Percentiles rank a stretch among this genome's conserved stretches.
Evolutionary conservation across 2,797 vertebrate genomes (phyloP).

Genomic region (Liasis olivaceus): DNA sequence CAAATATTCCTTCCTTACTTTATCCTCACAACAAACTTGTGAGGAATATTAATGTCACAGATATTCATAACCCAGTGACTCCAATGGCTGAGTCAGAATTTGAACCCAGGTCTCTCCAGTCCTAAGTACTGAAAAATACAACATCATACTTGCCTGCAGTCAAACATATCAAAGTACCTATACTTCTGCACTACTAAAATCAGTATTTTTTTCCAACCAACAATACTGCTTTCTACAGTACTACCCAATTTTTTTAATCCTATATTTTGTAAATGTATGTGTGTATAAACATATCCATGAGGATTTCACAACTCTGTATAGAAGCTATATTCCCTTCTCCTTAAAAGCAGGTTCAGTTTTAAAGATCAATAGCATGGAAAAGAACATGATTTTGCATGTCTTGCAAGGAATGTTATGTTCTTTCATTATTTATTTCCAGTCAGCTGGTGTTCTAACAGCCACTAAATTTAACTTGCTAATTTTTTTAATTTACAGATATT

Average conservation of each 20-base stretch:
- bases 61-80: not conserved
- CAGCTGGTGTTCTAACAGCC: not conserved
- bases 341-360: not conserved
- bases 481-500: not conserved
- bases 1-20: not conserved
- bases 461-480: constrained; percentile 8
- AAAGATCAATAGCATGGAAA: not conserved
- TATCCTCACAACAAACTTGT: not conserved
- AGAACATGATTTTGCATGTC: not conserved
- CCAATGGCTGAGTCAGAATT: not conserved
- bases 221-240: not conserved
- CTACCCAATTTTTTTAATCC: not conserved
- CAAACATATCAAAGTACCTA: not conserved
- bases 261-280: not conserved
- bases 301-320: not conserved
- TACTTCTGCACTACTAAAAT: not conserved
- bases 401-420: not conserved
- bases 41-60: not conserved
- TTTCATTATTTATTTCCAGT: not conserved
- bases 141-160: not conserved
- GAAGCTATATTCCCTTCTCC: not conserved
- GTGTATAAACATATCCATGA: not conserved
- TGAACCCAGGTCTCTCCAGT: not conserved
- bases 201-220: not conserved
- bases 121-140: not conserved